Evolutionary conservation across 1,140 invertebrate genomes (phyloP), one percentile per base, ranked within the genome.

Genomic region (Aricia agestis): DNA sequence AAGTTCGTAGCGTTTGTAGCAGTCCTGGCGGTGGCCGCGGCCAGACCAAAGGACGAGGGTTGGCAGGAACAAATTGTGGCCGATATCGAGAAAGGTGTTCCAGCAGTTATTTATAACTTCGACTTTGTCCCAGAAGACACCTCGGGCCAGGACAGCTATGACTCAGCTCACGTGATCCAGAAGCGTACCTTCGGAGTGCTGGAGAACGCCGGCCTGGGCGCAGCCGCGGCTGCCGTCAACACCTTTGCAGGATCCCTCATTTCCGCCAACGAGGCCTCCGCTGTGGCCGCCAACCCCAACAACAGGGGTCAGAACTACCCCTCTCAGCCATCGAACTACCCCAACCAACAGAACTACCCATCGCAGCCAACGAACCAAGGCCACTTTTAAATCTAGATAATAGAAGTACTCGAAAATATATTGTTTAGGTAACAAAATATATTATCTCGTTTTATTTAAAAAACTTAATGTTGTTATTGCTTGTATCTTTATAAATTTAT

Each of bases 1-100:
- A 76, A 76, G 66, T 70, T 76, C 4, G 70, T 70, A 63, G 72
- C 57, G 32, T 57, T 76, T 68, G 72, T 70, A 31, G 70, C 72
- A 19, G 58, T 76, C 63, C 41, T 73, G 1, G 74, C 72, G 6
- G 72, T 63, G 25, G 75, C 58, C 11, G 63, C 63, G n/a, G 75
- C 91, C 72, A 78, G 41, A 41, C 41, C 66, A 5, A 17, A 36
- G 2, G 36, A 36, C 25, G 61, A 18, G 18, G 10, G 61, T 13
- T 65, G 18, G 6, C 61, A 9, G 17, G 75, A 41, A 42, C 71
- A 25, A n/a, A n/a, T n/a, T 25, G 1, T 25, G 25, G 1, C 25
- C 25, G 25, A n/a, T n/a, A n/a, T n/a, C n/a, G 25, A 25, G 25
- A 25, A 25, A 2, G 25, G 1, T 2, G 25, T 3, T 25, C 3